phyloP scores from a whole-genome alignment of 2,888 invertebrate species.

The Ornithoptera alexandrae region DNA sequence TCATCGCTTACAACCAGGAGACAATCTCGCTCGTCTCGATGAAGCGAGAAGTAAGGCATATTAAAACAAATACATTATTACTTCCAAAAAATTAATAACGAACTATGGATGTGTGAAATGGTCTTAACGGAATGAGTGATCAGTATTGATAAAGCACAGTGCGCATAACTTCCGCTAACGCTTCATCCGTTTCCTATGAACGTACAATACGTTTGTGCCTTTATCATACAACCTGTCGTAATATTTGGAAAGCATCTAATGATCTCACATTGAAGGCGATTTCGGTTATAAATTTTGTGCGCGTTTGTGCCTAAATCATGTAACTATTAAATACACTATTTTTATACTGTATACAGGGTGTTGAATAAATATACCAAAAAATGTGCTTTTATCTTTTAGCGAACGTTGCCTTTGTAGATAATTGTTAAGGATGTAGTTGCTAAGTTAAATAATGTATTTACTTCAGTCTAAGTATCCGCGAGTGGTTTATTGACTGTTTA shows the following conservation, averaged over 20 bases:
- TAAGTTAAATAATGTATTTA: slow-evolving; percentile 30
- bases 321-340: slow-evolving; percentile 62
- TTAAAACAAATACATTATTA: no score
- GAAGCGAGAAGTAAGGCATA: no score
- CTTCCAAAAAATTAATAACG: neutral
- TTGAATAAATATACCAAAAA: slow-evolving; percentile 74
- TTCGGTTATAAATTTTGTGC: slow-evolving; percentile 55
- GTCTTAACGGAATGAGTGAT: slow-evolving; percentile 11
- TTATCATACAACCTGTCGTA: neutral
- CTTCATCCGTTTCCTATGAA: slow-evolving; percentile 6
- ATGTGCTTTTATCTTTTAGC: slow-evolving; percentile 75
- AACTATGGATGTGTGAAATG: slow-evolving; percentile 24
- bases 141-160: neutral
- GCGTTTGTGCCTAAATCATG: slow-evolving; percentile 68
- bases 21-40: no score
- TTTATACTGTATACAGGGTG: slow-evolving; percentile 78
- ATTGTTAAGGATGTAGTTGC: slow-evolving; percentile 37
- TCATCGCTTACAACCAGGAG: no score
- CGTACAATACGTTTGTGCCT: slow-evolving; percentile 6
- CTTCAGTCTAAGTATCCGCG: slow-evolving; percentile 38
- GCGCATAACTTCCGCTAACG: slow-evolving; percentile 2
- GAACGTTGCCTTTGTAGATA: slow-evolving; percentile 72
- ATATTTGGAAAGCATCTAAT: slow-evolving; percentile 49
- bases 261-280: slow-evolving; percentile 70
- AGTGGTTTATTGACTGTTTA: slow-evolving; percentile 51